Conservation (phyloP, 2,113 vertebrate species). For the Petroica traversi region DNA sequence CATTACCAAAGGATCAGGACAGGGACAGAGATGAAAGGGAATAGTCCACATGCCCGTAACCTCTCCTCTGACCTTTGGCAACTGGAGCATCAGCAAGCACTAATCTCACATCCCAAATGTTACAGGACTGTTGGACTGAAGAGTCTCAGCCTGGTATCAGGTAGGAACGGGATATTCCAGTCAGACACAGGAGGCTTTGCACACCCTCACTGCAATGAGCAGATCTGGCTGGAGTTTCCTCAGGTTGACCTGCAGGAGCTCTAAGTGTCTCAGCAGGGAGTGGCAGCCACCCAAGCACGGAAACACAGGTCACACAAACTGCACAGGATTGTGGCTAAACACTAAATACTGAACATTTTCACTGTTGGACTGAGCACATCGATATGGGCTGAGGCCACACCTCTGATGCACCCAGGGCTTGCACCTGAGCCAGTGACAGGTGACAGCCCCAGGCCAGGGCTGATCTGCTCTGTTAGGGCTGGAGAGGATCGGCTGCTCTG, state of each 20-base stretch:
- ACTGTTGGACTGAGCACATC: rapidly evolving
- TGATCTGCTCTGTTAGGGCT: not conserved
- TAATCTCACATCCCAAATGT: not conserved
- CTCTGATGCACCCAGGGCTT: not conserved
- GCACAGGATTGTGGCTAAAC: not conserved
- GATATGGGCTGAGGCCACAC: rapidly evolving
- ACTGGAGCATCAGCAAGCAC: not conserved
- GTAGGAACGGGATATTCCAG: not conserved
- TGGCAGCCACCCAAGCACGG: rapidly evolving
- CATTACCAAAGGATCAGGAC: not conserved
- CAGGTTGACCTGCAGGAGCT: not conserved
- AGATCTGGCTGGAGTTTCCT: not conserved
- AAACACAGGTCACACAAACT: not conserved
- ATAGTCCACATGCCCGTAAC: not conserved
- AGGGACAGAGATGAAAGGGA: not conserved
- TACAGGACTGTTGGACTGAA: not conserved
- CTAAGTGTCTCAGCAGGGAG: not conserved
- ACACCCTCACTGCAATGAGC: not conserved
- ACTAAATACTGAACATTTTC: not conserved
- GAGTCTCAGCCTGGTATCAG: not conserved
- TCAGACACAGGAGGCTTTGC: not conserved
- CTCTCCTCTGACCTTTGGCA: not conserved
- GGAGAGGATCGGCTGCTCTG: not conserved
- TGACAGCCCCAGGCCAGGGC: not conserved
- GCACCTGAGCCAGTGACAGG: not conserved